Evolutionary conservation across 2,113 vertebrate species (phyloP).

Genomic region (Sardina pilchardus): DNA sequence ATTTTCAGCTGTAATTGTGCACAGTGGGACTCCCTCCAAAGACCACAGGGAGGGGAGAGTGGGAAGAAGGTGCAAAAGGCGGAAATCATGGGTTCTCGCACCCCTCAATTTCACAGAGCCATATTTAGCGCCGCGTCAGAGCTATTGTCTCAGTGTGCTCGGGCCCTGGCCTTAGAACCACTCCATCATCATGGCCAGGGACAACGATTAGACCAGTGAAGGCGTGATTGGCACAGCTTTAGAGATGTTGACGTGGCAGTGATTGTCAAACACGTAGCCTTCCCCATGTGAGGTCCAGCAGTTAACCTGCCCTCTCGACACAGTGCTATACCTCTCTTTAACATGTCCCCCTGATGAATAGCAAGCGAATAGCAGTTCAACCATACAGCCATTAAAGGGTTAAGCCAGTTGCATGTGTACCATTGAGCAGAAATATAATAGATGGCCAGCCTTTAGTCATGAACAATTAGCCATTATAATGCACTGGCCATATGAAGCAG

Average conservation of each 20-base stretch:
- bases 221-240: not conserved
- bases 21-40: conserved; percentile 37
- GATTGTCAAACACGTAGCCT: not conserved
- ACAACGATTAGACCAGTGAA: not conserved
- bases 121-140: conserved; percentile 16
- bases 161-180: not conserved
- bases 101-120: conserved; percentile 42
- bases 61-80: conserved; percentile 20
- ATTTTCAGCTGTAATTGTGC: conserved; percentile 55
- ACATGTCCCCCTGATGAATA: not conserved
- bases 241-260: not conserved
- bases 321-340: not conserved
- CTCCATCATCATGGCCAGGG: not conserved
- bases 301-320: not conserved
- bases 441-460: not conserved
- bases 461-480: not conserved
- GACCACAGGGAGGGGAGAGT: conserved; percentile 34
- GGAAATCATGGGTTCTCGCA: conserved; percentile 38
- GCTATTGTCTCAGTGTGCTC: not conserved
- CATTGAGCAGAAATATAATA: not conserved
- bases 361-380: not conserved
- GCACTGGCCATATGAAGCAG: not conserved
- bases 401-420: not conserved
- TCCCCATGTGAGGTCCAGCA: too few relatives aligned
- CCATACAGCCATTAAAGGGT: not conserved